Conservation (phyloP, 2,113 vertebrate species). For the Lipotes vexillifer region DNA sequence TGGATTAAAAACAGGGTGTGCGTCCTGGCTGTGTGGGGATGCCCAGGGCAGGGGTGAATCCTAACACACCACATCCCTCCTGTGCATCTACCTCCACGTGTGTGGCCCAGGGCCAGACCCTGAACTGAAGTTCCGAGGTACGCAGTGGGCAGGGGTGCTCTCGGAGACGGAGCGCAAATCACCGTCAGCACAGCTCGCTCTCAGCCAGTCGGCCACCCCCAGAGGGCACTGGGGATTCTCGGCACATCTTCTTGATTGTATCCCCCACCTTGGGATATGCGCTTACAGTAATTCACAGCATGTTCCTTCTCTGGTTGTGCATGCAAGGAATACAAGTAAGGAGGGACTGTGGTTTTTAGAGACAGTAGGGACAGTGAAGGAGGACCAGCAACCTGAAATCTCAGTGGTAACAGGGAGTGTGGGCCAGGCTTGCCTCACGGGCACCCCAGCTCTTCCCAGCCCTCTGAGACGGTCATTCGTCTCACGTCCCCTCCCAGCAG, state of each 20-base stretch:
- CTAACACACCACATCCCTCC: background rate
- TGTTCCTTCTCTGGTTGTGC: background rate
- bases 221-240: background rate
- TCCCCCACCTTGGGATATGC: slow-evolving; percentile 3
- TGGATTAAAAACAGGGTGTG: background rate
- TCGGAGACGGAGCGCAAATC: accelerated
- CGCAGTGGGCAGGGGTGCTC: background rate
- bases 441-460: background rate
- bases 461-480: accelerated
- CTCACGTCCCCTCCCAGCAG: background rate
- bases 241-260: background rate
- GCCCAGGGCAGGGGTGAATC: background rate
- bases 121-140: background rate
- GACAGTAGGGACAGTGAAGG: accelerated
- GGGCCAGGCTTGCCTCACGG: background rate
- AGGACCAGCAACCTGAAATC: accelerated
- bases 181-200: accelerated
- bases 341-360: background rate
- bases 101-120: accelerated
- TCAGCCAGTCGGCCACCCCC: background rate
- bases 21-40: background rate
- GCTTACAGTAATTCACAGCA: background rate
- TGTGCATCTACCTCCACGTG: accelerated
- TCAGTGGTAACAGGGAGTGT: background rate
- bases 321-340: background rate